Percentiles rank a stretch among this genome's conserved stretches.
phyloP scores from a whole-genome alignment of 92 coral and sea anemone species.

The Umimayanthus kanabou region DNA sequence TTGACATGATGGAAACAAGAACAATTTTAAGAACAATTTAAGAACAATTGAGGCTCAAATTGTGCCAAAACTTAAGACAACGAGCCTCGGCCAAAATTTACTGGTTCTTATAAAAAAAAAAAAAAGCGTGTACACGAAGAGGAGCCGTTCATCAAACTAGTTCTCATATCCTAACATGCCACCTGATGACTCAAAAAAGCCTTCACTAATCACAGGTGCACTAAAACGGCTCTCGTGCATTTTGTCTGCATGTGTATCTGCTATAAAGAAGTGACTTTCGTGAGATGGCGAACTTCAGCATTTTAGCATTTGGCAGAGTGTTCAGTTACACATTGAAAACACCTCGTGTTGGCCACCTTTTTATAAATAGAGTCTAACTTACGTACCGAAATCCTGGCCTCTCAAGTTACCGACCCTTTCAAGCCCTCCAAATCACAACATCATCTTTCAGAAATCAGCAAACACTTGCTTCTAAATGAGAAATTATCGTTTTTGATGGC shows the following conservation, averaged over 20 bases:
- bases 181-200: slow-evolving; percentile 61
- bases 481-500: not conserved
- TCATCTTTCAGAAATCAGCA: slow-evolving; percentile 32
- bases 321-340: not conserved
- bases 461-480: not conserved
- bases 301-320: not conserved
- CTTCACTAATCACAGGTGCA: slow-evolving; percentile 9
- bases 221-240: not conserved
- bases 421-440: slow-evolving; percentile 6
- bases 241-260: slow-evolving; percentile 1
- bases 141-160: not conserved
- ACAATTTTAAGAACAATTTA: too few species aligned
- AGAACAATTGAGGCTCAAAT: too few species aligned
- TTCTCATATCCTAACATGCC: slow-evolving; percentile 66
- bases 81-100: too few species aligned
- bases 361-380: slow-evolving; percentile 4
- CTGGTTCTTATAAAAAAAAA: too few species aligned
- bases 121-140: too few species aligned
- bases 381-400: not conserved
- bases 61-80: too few species aligned
- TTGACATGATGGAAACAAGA: too few species aligned
- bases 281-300: not conserved
- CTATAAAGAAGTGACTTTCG: not conserved
- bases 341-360: slow-evolving; percentile 42
- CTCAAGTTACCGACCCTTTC: slow-evolving; percentile 26